Conservation (phyloP, 35 echinoderm and acorn worm species). For the Strongylocentrotus purpuratus region DNA sequence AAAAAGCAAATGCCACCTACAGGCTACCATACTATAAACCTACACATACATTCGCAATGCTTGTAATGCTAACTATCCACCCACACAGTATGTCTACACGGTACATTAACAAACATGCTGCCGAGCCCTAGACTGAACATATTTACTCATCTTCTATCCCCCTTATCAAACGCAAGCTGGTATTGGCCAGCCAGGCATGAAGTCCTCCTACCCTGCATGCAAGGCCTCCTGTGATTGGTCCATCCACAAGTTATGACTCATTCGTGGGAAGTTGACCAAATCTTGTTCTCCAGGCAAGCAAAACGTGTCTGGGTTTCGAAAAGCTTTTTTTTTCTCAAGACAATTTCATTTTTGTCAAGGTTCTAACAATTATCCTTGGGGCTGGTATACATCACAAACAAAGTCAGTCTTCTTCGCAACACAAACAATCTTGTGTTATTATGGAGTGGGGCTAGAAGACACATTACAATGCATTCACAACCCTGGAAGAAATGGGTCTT, state of each 20-base stretch:
- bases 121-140: background rate
- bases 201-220: background rate
- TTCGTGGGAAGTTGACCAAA: background rate
- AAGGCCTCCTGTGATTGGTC: background rate
- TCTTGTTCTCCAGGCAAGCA: background rate
- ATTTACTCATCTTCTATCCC: constrained; percentile 5
- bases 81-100: background rate
- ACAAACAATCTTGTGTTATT: background rate
- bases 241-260: background rate
- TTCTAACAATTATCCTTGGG: background rate
- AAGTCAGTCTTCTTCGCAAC: background rate
- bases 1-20: background rate
- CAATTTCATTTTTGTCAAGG: background rate
- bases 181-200: background rate
- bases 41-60: background rate
- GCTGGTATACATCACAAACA: background rate
- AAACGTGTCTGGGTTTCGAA: background rate
- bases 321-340: background rate
- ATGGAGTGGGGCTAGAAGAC: background rate
- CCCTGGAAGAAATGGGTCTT: background rate
- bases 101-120: background rate
- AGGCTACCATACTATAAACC: background rate
- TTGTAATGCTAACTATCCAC: background rate
- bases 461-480: background rate
- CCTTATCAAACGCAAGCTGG: background rate